Conservation (phyloP, 2,888 invertebrate genomes). For the Saturnia japonica region DNA sequence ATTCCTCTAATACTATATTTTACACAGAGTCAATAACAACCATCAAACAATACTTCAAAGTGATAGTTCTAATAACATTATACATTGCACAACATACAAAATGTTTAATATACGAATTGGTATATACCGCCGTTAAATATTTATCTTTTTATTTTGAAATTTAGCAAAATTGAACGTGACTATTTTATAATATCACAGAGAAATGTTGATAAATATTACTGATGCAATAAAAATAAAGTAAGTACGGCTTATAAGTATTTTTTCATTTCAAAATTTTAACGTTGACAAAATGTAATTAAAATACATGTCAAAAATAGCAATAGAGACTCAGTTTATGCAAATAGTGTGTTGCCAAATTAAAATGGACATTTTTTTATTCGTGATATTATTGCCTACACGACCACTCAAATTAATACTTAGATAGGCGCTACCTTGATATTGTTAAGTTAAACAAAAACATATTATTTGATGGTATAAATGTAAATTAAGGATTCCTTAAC, state of each 20-base stretch:
- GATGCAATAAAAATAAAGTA: neutral
- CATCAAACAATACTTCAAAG: constrained; percentile 43
- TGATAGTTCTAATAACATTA: neutral
- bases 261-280: neutral
- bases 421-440: too few relatives aligned
- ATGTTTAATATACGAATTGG: neutral
- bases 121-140: neutral
- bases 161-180: neutral
- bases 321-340: neutral
- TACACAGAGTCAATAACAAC: constrained; percentile 34
- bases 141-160: neutral
- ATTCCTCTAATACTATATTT: neutral
- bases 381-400: neutral
- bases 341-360: neutral
- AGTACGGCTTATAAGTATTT: neutral
- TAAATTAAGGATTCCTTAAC: too few relatives aligned
- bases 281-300: neutral
- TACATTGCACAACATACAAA: neutral
- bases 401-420: too few relatives aligned
- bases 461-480: too few relatives aligned
- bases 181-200: neutral
- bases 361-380: neutral
- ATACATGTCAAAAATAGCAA: neutral
- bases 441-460: too few relatives aligned
- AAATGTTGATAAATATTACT: neutral